Base-by-base conservation (phyloP, 2,113 vertebrate species). In the Haliaeetus leucogaster region DNA sequence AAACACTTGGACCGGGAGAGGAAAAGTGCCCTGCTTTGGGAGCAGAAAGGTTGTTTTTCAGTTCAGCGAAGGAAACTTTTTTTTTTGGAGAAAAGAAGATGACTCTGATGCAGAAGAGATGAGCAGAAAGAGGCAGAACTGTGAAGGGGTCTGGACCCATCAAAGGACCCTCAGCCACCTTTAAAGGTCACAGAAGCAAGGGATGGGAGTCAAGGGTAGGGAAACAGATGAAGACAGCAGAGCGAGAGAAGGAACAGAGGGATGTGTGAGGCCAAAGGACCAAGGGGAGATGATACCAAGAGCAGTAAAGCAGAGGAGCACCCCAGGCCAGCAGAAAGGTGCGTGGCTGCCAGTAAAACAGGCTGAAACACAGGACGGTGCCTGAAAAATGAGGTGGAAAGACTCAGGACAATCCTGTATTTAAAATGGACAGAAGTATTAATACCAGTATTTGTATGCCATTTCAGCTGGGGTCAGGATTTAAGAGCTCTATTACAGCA, bases 401-500 rank as follows among this genome's bases (percentile, higher is more conserved):
- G 27, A 26, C 56, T 61, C 70, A n/a, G 72, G 91, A 70, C 65
- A 61, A 40, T 7, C 20, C n/a, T 29, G 45, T 59, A 78, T 86
- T 89, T 83, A 53, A 45, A 77, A 70, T 5, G 50, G 79, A 70
- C 59, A 77, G 9, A 43, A 82, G 68, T 68, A 82, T 61, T 65
- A 84, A 84, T 58, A 23, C 48, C 0, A 3, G 73, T 56, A 61
- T 79, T 82, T 82, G 93, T 76, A 48, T 61, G 86, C 52, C 40
- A 13, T 65, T 84, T 50, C 0, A 14, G 90, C 70, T 2, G 7
- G 67, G 95, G 85, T 92, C 92, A 93, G 91, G 93, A 94, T 95
- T 95, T 90, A 91, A 91, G 79, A 95, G 91, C 90, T 94, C 89
- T 84, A 68, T 85, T 92, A 87, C 50, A 83, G 89, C 89, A 74